Percentiles rank a stretch among this genome's conserved stretches.
These are phyloP conservation scores for Coregonus suidteri DNA, from an alignment of 2,797 vertebrate genomes.

Conservation along the genomic window DNA sequence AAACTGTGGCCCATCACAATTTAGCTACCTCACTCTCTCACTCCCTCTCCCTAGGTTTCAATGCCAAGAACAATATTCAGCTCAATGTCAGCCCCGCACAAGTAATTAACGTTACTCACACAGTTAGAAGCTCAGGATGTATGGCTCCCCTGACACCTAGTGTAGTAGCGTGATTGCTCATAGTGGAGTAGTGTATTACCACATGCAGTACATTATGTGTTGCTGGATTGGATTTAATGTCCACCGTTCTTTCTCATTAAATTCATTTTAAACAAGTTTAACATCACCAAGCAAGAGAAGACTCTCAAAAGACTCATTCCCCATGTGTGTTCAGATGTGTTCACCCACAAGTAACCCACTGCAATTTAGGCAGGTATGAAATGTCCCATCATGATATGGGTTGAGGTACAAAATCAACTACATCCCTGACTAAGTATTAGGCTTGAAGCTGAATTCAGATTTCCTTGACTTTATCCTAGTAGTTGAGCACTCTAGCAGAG, in stretches of 20 bases:
- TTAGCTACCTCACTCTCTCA: slow-evolving; percentile 55
- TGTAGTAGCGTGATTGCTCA: slow-evolving; percentile 59
- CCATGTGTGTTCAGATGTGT: slow-evolving; percentile 38
- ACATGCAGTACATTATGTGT: slow-evolving; percentile 65
- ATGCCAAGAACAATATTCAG: slow-evolving; percentile 74
- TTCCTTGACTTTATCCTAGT: background rate
- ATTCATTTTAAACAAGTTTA: slow-evolving; percentile 57
- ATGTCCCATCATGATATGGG: slow-evolving; percentile 11
- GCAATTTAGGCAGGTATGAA: slow-evolving; percentile 32
- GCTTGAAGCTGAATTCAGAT: slow-evolving; percentile 33
- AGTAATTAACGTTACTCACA: slow-evolving; percentile 58
- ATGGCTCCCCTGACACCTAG: slow-evolving; percentile 64
- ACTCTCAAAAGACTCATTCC: slow-evolving; percentile 36
- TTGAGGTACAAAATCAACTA: background rate
- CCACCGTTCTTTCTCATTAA: slow-evolving; percentile 60
- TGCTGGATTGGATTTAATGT: slow-evolving; percentile 65
- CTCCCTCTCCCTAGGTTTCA: slow-evolving; percentile 39
- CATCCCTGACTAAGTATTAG: slow-evolving; percentile 23
- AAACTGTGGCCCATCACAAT: slow-evolving; percentile 65
- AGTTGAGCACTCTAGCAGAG: background rate
- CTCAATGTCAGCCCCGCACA: slow-evolving; percentile 52
- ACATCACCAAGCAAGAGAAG: slow-evolving; percentile 42
- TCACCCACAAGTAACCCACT: slow-evolving; percentile 20
- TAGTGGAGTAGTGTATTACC: slow-evolving; percentile 59
- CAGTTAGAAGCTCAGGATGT: slow-evolving; percentile 49